Evolutionary conservation across 2,113 vertebrate species (phyloP), one percentile per base, ranked within the genome.

Genomic region (Salvator merianae): DNA sequence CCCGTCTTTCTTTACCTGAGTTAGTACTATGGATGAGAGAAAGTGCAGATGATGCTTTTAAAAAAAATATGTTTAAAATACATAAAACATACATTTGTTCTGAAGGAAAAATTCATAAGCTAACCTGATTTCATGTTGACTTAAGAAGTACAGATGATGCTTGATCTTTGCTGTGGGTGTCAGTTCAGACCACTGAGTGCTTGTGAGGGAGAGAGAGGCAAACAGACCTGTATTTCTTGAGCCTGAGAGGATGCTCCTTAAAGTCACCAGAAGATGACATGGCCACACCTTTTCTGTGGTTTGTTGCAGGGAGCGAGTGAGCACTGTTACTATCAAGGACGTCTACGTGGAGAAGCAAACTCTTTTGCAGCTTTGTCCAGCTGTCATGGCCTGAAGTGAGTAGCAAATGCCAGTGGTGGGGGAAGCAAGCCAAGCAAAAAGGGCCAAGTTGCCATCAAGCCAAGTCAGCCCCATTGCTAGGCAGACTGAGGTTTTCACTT

Each of bases 301-400:
- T 18, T 7, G 63, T 81, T 77, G 10, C 95, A 99, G 98, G 97
- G 97, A 0, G 83, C 95, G 0, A 97, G 97, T 53, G 98, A 99
- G 90, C 98, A 99, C 93, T 99, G 98, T 94, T 99, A 99, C 94
- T 99, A 99, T 95, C 98, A 99, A 24, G 98, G 98, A 30, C 91
- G 82, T 55, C 80, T 99, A 63, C 96, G 98, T 70, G 97, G 96
- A 38, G 92, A 93, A 82, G 93, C 94, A 0, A 88, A 68, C 40
- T 99, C 98, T 77, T 99, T 98, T 81, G 98, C 88, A 0, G 98
- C 98, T 24, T 91, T 99, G 34, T 98, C 98, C 88, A 99, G 97
- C 89, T 99, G 98, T 91, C 96, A 96, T 10, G 98, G 98, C 79
- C 96, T 99, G 88, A 96, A 95, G 98, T 99, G 93, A 96, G 97